Percentiles rank a stretch among this genome's conserved stretches.
These are phyloP conservation scores for Rhinatrema bivittatum DNA, from an alignment of 2,797 vertebrate genomes.

Conservation along the genomic window DNA sequence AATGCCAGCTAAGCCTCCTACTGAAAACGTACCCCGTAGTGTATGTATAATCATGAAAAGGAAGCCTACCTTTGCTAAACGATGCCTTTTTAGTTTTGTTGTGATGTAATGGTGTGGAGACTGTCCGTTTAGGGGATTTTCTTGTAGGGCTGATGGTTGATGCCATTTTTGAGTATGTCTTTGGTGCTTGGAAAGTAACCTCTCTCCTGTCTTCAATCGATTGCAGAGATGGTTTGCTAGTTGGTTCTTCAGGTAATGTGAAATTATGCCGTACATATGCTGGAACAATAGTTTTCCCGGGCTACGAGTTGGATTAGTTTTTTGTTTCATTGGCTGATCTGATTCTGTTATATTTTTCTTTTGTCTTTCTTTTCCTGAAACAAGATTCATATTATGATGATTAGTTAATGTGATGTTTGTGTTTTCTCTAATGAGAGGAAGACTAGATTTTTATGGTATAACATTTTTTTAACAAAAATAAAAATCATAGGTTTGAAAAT, in stretches of 20 bases:
- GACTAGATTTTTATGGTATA: too few species aligned
- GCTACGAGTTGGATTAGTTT: too few species aligned
- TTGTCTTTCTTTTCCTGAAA: slow-evolving; percentile 12
- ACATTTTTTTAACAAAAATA: too few species aligned
- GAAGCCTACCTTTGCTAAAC: slow-evolving; percentile 1
- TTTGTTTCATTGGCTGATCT: too few species aligned
- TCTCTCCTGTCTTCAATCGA: background rate
- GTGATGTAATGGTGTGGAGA: background rate
- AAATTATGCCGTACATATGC: background rate
- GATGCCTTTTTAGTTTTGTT: background rate
- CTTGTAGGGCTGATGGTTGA: background rate
- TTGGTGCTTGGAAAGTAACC: background rate
- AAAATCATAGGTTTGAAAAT: too few species aligned
- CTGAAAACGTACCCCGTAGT: too few species aligned
- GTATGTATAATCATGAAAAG: too few species aligned
- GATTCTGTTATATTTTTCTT: slow-evolving; percentile 1
- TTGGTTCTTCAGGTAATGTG: background rate
- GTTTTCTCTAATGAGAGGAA: too few species aligned
- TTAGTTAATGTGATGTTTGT: too few species aligned
- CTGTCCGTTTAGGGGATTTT: background rate
- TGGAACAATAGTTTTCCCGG: background rate
- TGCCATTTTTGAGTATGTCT: background rate
- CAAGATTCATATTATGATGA: slow-evolving; percentile 10
- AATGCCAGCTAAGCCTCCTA: too few species aligned
- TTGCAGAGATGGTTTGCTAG: background rate